Percentiles rank a stretch among this genome's conserved stretches.
Conservation (phyloP, 2,888 invertebrate genomes). For the Agonopterix heracliana region DNA sequence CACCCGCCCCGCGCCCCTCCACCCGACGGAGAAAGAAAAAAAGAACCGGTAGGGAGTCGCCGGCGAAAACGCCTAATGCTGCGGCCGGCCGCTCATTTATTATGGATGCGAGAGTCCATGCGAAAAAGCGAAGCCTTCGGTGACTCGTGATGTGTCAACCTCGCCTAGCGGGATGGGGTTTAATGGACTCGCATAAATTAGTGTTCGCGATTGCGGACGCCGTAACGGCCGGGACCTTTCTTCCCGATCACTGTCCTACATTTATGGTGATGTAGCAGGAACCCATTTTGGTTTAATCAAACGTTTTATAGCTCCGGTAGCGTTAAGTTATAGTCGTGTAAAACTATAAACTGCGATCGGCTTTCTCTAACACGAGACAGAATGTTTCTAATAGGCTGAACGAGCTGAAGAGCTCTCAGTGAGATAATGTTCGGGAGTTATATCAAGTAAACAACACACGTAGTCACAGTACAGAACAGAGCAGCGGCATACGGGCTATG, state of each 20-base stretch:
- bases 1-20: conserved; percentile 8
- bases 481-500: too few species aligned
- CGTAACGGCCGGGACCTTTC: neutral
- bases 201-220: conserved; percentile 1
- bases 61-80: conserved; percentile 19
- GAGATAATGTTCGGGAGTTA: too few species aligned
- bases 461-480: too few species aligned
- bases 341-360: too few species aligned
- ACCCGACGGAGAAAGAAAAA: conserved; percentile 17
- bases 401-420: too few species aligned
- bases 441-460: too few species aligned
- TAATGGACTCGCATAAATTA: conserved; percentile 25
- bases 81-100: conserved; percentile 45
- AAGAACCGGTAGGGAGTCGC: conserved; percentile 17
- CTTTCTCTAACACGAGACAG: too few species aligned
- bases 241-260: too few species aligned
- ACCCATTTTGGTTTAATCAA: too few species aligned
- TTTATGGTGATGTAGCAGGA: too few species aligned
- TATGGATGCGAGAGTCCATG: conserved; percentile 38
- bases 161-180: conserved; percentile 9
- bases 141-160: conserved; percentile 11
- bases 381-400: too few species aligned
- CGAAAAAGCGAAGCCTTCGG: conserved; percentile 23
- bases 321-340: too few species aligned
- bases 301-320: neutral